Percentiles rank a stretch among this genome's conserved stretches.
These are phyloP conservation scores for Xestia ashworthii DNA, from an alignment of 2,888 invertebrate genomes.

Conservation along the genomic window DNA sequence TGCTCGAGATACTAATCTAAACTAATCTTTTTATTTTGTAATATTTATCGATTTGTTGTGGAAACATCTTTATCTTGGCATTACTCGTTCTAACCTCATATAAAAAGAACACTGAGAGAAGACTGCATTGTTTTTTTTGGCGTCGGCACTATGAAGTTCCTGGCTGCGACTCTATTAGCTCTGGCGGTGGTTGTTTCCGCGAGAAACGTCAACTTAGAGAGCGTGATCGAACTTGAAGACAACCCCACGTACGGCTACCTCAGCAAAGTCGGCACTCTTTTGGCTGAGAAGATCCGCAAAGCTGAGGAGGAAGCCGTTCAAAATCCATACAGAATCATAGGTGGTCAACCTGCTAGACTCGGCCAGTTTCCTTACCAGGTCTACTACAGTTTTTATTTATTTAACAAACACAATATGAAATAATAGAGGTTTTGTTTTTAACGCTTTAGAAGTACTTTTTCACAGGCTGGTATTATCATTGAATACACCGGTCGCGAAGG, in stretches of 20 bases:
- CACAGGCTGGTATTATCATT: constrained; percentile 58
- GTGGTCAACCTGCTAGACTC: constrained; percentile 49
- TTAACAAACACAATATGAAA: too few species aligned
- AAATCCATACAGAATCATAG: constrained; percentile 61
- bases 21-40: too few species aligned
- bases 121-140: too few species aligned
- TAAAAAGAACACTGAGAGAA: too few species aligned
- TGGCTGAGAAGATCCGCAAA: not conserved
- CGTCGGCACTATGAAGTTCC: constrained; percentile 40
- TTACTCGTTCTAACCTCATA: too few species aligned
- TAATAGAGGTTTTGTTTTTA: constrained; percentile 7
- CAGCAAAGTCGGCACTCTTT: constrained; percentile 59
- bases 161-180: constrained; percentile 51
- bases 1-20: too few species aligned
- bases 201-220: constrained; percentile 41
- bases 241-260: constrained; percentile 66
- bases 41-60: too few species aligned
- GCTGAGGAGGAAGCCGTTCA: constrained; percentile 52
- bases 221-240: constrained; percentile 46
- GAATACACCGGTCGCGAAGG: constrained; percentile 51
- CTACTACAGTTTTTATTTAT: too few species aligned
- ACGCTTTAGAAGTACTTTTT: not conserved
- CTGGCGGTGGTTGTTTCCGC: constrained; percentile 55
- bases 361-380: constrained; percentile 67
- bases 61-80: too few species aligned